Evolutionary conservation across 64 coral and sea anemone species (phyloP).

Genomic region (Pocillopora damicornis): DNA sequence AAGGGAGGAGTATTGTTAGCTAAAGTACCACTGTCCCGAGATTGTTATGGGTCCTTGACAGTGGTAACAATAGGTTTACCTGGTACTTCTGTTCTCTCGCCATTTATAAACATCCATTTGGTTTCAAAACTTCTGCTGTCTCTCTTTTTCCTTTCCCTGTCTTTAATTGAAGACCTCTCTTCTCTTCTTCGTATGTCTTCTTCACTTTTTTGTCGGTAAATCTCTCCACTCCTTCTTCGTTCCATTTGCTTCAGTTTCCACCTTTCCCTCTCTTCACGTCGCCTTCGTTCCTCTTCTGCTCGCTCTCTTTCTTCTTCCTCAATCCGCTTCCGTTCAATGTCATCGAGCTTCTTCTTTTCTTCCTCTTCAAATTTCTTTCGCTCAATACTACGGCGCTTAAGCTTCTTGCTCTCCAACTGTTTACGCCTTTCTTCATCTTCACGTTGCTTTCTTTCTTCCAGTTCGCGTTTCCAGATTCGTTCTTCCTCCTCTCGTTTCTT

Average conservation of each 20-base stretch:
- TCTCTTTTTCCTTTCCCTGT: conserved; percentile 33
- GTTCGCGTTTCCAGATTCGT: conserved; percentile 14
- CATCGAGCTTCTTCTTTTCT: conserved; percentile 49
- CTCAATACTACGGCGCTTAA: conserved; percentile 35
- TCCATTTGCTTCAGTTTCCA: conserved; percentile 41
- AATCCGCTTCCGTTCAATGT: conserved; percentile 23
- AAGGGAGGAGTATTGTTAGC: too few relatives aligned
- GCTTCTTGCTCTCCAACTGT: conserved; percentile 17
- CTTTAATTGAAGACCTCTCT: conserved; percentile 24
- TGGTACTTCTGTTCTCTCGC: conserved; percentile 21
- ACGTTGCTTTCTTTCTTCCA: conserved; percentile 15
- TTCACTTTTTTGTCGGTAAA: conserved; percentile 33
- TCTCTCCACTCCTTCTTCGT: conserved; percentile 16
- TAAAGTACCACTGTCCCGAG: too few relatives aligned
- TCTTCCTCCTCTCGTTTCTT: conserved; percentile 33
- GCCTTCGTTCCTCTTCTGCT: conserved; percentile 9
- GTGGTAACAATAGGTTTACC: not conserved
- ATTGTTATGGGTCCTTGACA: not conserved
- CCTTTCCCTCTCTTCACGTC: conserved; percentile 30
- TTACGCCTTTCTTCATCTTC: conserved; percentile 31
- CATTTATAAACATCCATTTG: conserved; percentile 26
- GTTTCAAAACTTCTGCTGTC: conserved; percentile 23
- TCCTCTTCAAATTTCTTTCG: conserved; percentile 56
- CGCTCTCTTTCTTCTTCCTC: conserved; percentile 48
- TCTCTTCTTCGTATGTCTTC: conserved; percentile 27